These are phyloP conservation scores for Thamnophis sirtalis DNA, from an alignment of 2,113 vertebrate species.

Conservation along the genomic window DNA sequence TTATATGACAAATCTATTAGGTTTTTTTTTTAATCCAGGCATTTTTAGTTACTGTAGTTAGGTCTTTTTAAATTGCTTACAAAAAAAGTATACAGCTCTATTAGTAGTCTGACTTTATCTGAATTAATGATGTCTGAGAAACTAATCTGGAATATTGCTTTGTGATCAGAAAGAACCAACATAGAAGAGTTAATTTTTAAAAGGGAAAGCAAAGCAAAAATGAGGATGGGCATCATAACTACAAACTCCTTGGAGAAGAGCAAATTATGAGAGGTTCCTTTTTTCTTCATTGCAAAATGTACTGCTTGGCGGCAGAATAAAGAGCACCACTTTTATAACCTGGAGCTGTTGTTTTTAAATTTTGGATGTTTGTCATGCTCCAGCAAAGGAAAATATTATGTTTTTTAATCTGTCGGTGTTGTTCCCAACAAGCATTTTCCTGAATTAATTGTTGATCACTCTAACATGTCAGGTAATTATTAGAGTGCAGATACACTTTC, in stretches of 20 bases:
- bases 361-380: not conserved
- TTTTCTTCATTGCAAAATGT: not conserved
- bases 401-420: not conserved
- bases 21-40: conserved; percentile 40
- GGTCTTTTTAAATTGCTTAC: conserved; percentile 62
- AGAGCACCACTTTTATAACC: not conserved
- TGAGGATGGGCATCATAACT: not conserved
- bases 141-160: conserved; percentile 53
- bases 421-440: not conserved
- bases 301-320: not conserved
- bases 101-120: conserved; percentile 62
- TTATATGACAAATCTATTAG: conserved; percentile 35
- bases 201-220: not conserved
- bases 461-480: not conserved
- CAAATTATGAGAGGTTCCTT: not conserved
- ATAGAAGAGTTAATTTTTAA: conserved; percentile 41
- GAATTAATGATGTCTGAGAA: conserved; percentile 65
- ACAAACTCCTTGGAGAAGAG: conserved; percentile 9
- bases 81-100: conserved; percentile 48
- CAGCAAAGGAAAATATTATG: not conserved
- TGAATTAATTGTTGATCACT: not conserved
- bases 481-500: not conserved
- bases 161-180: conserved; percentile 51
- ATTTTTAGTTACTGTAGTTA: conserved; percentile 55
- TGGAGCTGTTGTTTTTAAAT: not conserved